Conservation (phyloP, 2,113 vertebrate species). For the Boleophthalmus pectinirostris region DNA sequence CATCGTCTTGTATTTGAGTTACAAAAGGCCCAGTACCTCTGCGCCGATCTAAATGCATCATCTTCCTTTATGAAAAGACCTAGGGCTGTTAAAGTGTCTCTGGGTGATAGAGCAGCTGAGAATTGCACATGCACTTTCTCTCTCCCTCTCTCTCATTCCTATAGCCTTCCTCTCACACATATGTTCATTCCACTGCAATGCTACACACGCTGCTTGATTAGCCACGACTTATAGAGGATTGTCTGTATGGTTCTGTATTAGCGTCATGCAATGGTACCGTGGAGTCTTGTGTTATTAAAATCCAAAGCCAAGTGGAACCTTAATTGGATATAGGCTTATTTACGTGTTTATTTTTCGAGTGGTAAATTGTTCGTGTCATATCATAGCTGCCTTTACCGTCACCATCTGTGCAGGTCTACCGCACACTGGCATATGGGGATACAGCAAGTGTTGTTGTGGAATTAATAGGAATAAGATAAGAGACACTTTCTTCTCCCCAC, state of each 20-base stretch:
- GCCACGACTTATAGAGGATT: not conserved
- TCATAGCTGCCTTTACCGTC: not conserved
- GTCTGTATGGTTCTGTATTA: not conserved
- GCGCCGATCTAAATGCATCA: conserved; percentile 53
- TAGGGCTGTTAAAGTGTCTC: conserved; percentile 53
- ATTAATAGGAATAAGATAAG: conserved; percentile 1
- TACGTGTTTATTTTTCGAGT: conserved; percentile 2
- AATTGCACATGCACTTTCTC: conserved; percentile 41
- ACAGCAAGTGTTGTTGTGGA: not conserved
- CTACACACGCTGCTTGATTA: not conserved
- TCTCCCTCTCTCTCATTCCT: conserved; percentile 22
- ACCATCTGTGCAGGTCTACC: not conserved
- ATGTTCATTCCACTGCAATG: conserved; percentile 20
- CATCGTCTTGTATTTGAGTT: conserved; percentile 49
- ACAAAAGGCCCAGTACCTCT: conserved; percentile 51
- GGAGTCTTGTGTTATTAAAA: not conserved
- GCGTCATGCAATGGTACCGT: not conserved
- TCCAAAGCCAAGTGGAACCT: conserved; percentile 4
- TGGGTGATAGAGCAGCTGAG: conserved; percentile 66
- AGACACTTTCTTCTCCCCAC: not conserved
- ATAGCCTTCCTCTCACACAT: conserved; percentile 11
- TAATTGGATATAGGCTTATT: conserved; percentile 1
- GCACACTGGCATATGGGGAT: not conserved
- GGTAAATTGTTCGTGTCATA: conserved; percentile 4
- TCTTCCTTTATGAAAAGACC: conserved; percentile 63